A percentile compares a stretch with the other conserved stretches of the same genome.
Conservation (phyloP, 2,113 vertebrate genomes). For the Dascyllus trimaculatus region DNA sequence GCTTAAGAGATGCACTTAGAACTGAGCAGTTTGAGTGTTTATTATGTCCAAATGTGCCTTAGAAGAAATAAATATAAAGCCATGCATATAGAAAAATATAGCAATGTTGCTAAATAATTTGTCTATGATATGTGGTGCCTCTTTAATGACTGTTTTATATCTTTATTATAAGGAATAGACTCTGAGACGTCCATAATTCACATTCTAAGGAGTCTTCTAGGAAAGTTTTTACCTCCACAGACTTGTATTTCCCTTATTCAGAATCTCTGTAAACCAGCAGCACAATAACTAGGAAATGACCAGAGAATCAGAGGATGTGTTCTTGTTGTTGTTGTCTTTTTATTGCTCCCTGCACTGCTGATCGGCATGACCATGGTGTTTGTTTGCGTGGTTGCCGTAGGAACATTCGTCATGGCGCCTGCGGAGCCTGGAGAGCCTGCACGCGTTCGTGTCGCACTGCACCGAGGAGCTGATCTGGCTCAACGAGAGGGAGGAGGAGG, state of each 20-base stretch:
- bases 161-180: no score
- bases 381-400: constrained; percentile 82
- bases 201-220: no score
- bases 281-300: background rate
- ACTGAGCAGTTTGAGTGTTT: background rate
- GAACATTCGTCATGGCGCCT: constrained; percentile 95
- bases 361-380: constrained; percentile 28
- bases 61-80: no score
- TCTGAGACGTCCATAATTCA: no score
- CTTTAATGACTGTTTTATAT: no score
- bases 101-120: no score
- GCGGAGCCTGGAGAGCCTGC: constrained; percentile 92
- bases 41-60: background rate
- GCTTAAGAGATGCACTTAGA: no score
- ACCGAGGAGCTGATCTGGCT: constrained; percentile 98
- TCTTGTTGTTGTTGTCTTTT: background rate
- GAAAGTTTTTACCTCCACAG: background rate
- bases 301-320: background rate
- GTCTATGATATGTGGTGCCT: no score
- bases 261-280: background rate
- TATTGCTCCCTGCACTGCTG: constrained; percentile 15
- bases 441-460: constrained; percentile 91
- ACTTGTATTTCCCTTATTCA: background rate
- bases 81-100: no score
- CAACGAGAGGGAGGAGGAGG: constrained; percentile 98